A percentile compares a stretch with the other conserved stretches of the same genome.
Evolutionary conservation across 2,113 vertebrate species (phyloP).

Genomic region (Ancistrus triradiatus): DNA sequence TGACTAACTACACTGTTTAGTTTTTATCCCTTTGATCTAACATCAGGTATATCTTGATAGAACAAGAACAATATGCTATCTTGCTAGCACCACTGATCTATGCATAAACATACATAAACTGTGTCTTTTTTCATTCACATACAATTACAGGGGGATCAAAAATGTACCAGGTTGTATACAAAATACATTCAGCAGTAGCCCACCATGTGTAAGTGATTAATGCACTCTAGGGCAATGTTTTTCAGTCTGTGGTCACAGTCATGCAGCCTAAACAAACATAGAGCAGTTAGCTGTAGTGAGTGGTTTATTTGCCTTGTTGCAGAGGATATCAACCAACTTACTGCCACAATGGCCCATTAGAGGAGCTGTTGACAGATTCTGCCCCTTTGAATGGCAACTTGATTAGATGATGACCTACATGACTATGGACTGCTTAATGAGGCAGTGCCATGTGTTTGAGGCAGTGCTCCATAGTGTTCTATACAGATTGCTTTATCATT

Average conservation of each 20-base stretch:
- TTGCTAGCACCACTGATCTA: neutral
- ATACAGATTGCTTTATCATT: too few species aligned
- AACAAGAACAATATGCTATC: constrained; percentile 2
- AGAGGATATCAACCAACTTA: constrained; percentile 16
- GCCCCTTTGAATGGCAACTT: constrained; percentile 1
- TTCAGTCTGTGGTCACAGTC: neutral
- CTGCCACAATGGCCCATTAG: constrained; percentile 17
- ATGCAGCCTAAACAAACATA: constrained; percentile 11
- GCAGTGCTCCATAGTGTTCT: too few species aligned
- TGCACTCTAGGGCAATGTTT: neutral
- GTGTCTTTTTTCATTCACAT: neutral
- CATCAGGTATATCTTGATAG: constrained; percentile 6
- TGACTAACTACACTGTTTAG: neutral
- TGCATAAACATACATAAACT: too few species aligned
- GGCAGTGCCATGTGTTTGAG: too few species aligned
- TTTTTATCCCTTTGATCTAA: neutral
- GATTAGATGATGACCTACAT: too few species aligned
- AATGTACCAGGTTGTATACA: neutral
- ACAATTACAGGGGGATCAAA: neutral
- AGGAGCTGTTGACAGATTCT: constrained; percentile 15
- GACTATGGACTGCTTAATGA: too few species aligned
- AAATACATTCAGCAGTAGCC: neutral
- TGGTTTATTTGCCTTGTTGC: constrained; percentile 19
- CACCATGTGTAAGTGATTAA: constrained; percentile 9
- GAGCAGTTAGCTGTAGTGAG: neutral